Percentiles rank a stretch among this genome's conserved stretches.
These are phyloP conservation scores for Tiliqua scincoides DNA, from an alignment of 2,113 vertebrate species.

Conservation along the genomic window DNA sequence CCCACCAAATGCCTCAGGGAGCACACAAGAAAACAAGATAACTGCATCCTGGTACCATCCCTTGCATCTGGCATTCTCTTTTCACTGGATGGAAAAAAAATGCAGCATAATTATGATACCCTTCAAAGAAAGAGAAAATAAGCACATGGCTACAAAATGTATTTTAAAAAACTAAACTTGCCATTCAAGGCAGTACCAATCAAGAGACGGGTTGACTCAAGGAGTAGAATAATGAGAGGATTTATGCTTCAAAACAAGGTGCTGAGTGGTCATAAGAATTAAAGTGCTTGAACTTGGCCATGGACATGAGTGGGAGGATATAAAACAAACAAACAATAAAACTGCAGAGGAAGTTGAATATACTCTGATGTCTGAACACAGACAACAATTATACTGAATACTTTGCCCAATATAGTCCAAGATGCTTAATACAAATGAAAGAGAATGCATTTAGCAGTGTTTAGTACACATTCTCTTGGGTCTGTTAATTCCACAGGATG, in stretches of 20 bases:
- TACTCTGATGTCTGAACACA: constrained; percentile 37
- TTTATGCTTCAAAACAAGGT: constrained; percentile 40
- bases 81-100: background rate
- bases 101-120: background rate
- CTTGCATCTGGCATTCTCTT: too few relatives aligned
- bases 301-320: background rate
- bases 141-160: background rate
- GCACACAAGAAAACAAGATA: too few relatives aligned
- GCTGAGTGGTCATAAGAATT: constrained; percentile 12
- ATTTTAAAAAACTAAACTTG: background rate
- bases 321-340: constrained; percentile 36
- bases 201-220: constrained; percentile 24
- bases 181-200: constrained; percentile 1
- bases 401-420: constrained; percentile 43
- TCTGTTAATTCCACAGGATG: background rate
- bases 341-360: constrained; percentile 39
- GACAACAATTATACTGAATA: constrained; percentile 55
- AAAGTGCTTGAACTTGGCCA: constrained; percentile 50
- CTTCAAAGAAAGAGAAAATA: background rate
- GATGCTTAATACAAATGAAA: constrained; percentile 42
- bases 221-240: constrained; percentile 32
- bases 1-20: too few relatives aligned
- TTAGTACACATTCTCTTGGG: background rate
- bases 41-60: too few relatives aligned
- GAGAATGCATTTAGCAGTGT: background rate